A percentile compares a stretch with the other conserved stretches of the same genome.
phyloP scores from a whole-genome alignment of 2,113 vertebrate species.

The Irena cyanogastra region DNA sequence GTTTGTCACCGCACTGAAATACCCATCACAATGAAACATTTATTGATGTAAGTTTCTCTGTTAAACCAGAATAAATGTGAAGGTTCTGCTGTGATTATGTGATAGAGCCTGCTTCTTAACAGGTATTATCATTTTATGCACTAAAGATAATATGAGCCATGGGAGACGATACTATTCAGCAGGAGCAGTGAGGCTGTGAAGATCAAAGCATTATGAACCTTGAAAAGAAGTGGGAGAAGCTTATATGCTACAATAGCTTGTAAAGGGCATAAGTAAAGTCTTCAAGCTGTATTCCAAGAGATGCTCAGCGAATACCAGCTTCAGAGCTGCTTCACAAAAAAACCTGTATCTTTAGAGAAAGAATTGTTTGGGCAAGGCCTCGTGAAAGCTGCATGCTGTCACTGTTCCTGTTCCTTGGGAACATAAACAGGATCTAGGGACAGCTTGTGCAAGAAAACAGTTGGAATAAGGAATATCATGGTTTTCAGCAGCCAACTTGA shows the following conservation, averaged over 20 bases:
- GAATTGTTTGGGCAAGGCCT: slow-evolving; percentile 57
- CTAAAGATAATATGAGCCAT: slow-evolving; percentile 67
- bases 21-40: slow-evolving; percentile 47
- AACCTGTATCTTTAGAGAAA: slow-evolving; percentile 22
- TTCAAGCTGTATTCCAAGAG: slow-evolving; percentile 33
- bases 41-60: slow-evolving; percentile 58
- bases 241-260: not conserved
- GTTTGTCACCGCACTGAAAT: slow-evolving; percentile 52
- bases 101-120: slow-evolving; percentile 56
- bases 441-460: slow-evolving; percentile 68
- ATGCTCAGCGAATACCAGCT: slow-evolving; percentile 1
- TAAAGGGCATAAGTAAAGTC: slow-evolving; percentile 22
- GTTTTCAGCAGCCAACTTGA: slow-evolving; percentile 56
- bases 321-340: slow-evolving; percentile 31
- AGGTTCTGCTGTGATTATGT: slow-evolving; percentile 61
- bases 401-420: slow-evolving; percentile 69
- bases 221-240: slow-evolving; percentile 37
- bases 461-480: slow-evolving; percentile 66
- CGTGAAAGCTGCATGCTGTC: slow-evolving; percentile 63
- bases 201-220: slow-evolving; percentile 49
- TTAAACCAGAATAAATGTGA: slow-evolving; percentile 56
- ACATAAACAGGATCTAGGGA: slow-evolving; percentile 70
- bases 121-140: slow-evolving; percentile 65
- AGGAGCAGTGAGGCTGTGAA: slow-evolving; percentile 14
- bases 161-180: slow-evolving; percentile 64